Percentiles rank a stretch among this genome's conserved stretches.
phyloP scores from a whole-genome alignment of 1,140 invertebrate species.

The Anastrepha ludens region DNA sequence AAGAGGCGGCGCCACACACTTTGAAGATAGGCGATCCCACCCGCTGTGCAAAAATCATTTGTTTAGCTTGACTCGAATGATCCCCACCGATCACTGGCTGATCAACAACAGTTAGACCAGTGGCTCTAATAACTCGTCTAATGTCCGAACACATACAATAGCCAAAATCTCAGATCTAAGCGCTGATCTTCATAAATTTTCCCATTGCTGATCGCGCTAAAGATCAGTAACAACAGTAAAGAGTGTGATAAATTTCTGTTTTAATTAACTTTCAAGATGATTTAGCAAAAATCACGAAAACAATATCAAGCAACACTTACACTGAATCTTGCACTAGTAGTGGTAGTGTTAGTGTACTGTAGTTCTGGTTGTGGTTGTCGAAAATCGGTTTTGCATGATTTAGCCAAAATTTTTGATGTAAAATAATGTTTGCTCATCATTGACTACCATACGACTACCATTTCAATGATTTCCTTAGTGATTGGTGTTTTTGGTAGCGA shows the following conservation, averaged over 20 bases:
- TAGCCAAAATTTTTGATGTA: constrained; percentile 65
- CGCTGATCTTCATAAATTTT: not conserved
- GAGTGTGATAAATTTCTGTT: constrained; percentile 73
- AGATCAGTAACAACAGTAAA: constrained; percentile 62
- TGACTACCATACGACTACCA: constrained; percentile 22
- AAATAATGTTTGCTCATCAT: constrained; percentile 50
- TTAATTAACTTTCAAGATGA: constrained; percentile 73
- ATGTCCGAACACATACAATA: constrained; percentile 22
- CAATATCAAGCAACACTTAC: not conserved
- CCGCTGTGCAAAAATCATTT: constrained; percentile 21
- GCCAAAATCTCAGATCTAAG: not conserved
- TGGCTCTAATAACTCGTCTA: constrained; percentile 23
- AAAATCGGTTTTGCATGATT: constrained; percentile 72
- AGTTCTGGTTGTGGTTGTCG: constrained; percentile 57
- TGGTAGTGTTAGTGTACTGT: not conserved
- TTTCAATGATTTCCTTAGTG: constrained; percentile 19
- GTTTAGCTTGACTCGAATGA: constrained; percentile 11
- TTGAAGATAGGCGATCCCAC: constrained; percentile 14
- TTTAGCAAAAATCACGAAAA: constrained; percentile 58
- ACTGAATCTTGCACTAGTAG: not conserved
- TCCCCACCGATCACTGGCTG: constrained; percentile 4
- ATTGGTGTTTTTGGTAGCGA: not conserved
- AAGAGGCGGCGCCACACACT: constrained; percentile 39
- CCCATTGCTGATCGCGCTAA: constrained; percentile 6
- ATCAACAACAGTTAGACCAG: constrained; percentile 34